Evolutionary conservation across 2,888 invertebrate species (phyloP).

Genomic region (Masnerella sp.): DNA sequence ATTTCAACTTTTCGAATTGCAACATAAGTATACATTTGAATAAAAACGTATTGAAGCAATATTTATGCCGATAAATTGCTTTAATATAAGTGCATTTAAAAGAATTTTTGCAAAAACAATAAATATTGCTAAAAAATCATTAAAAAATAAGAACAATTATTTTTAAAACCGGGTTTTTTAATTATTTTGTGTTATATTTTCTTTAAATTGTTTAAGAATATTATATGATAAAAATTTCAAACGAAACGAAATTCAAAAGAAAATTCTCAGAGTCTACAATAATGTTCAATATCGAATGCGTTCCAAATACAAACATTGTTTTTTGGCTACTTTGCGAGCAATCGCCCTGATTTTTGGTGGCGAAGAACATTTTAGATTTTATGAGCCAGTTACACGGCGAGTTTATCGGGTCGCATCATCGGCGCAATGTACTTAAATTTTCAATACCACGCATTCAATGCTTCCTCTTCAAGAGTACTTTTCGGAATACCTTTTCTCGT

Average conservation of each 20-base stretch:
- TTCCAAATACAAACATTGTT: constrained; percentile 7
- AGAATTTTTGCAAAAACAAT: constrained; percentile 8
- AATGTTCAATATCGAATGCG: constrained; percentile 17
- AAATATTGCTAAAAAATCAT: too few relatives aligned
- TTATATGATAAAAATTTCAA: too few relatives aligned
- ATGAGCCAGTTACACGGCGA: neutral
- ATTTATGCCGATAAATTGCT: neutral
- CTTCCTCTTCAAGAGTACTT: constrained; percentile 84
- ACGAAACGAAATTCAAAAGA: too few relatives aligned
- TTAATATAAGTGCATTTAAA: too few relatives aligned
- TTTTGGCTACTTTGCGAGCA: constrained; percentile 1
- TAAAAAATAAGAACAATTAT: neutral
- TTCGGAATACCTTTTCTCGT: constrained; percentile 82
- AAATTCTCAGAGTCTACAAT: neutral
- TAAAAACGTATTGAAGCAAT: constrained; percentile 6
- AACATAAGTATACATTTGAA: constrained; percentile 9
- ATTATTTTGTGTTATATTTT: neutral
- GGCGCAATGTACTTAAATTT: constrained; percentile 76
- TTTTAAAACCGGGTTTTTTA: neutral
- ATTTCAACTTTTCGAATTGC: constrained; percentile 10
- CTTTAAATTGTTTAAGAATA: too few relatives aligned
- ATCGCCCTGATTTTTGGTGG: constrained; percentile 7
- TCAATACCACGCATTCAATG: constrained; percentile 82
- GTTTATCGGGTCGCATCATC: constrained; percentile 12
- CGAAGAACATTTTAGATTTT: constrained; percentile 6